phyloP scores from a whole-genome alignment of 2,888 invertebrate species.

The Drosophila prolongata region DNA sequence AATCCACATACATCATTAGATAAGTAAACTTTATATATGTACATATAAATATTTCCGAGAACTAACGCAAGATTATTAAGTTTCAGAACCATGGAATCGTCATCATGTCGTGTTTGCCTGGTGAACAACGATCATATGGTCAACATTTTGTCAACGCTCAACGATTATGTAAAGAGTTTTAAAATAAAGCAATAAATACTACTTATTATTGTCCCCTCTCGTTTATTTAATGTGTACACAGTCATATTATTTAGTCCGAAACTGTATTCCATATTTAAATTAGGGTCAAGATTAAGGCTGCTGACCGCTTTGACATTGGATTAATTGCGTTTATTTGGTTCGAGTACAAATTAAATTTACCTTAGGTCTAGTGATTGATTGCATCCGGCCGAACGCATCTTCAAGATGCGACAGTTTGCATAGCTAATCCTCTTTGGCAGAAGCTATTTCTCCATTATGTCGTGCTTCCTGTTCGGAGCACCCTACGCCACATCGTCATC shows the following conservation, averaged over 20 bases:
- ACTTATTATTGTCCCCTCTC: too few species aligned
- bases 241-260: too few species aligned
- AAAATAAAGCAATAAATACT: too few species aligned
- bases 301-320: neutral
- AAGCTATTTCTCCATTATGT: conserved; percentile 24
- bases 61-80: too few species aligned
- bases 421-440: conserved; percentile 40
- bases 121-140: neutral
- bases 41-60: too few species aligned
- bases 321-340: conserved; percentile 54
- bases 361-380: conserved; percentile 61
- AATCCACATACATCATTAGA: too few species aligned
- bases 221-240: too few species aligned
- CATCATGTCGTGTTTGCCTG: neutral
- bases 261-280: too few species aligned
- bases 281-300: too few species aligned
- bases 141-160: neutral
- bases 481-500: conserved; percentile 63
- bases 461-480: neutral
- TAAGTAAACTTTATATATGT: too few species aligned
- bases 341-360: conserved; percentile 49
- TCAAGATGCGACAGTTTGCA: conserved; percentile 54
- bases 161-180: too few species aligned
- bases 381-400: conserved; percentile 67
- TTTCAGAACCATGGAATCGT: neutral